Percentiles rank a stretch among this genome's conserved stretches.
Evolutionary conservation across 2,113 vertebrate species (phyloP).

Genomic region (Poeciliopsis turrubarensis): DNA sequence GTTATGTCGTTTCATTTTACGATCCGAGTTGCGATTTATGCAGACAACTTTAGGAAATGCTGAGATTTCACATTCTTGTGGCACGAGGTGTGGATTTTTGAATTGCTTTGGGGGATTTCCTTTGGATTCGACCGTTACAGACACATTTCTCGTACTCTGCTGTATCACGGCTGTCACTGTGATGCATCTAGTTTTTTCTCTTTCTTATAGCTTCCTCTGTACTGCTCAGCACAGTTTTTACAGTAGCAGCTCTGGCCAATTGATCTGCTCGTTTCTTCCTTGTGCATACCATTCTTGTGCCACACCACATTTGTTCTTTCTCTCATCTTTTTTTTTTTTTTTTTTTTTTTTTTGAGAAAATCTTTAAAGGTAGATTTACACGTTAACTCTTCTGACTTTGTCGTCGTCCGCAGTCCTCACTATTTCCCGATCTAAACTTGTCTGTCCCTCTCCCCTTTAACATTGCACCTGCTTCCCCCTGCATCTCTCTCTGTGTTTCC

Average conservation of each 20-base stretch:
- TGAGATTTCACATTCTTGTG: constrained; percentile 19
- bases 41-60: constrained; percentile 15
- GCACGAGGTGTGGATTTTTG: constrained; percentile 26
- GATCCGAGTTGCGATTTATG: constrained; percentile 26
- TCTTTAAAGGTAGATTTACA: no score
- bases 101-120: constrained; percentile 3
- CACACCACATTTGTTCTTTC: background rate
- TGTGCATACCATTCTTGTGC: constrained; percentile 6
- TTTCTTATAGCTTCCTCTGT: constrained; percentile 13
- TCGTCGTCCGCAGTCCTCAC: background rate
- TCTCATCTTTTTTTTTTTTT: no score
- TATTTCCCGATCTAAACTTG: background rate
- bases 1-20: constrained; percentile 7
- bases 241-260: constrained; percentile 26
- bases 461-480: constrained; percentile 47
- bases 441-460: constrained; percentile 32
- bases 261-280: constrained; percentile 28
- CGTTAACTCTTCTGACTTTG: constrained; percentile 9
- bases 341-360: no score
- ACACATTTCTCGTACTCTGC: constrained; percentile 1
- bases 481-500: constrained; percentile 25
- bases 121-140: background rate
- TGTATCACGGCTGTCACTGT: background rate
- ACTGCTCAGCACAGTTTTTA: constrained; percentile 27
- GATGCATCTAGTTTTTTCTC: background rate